Evolutionary conservation across 2,888 invertebrate species (phyloP).

Genomic region (Pristionchus entomophagus): DNA sequence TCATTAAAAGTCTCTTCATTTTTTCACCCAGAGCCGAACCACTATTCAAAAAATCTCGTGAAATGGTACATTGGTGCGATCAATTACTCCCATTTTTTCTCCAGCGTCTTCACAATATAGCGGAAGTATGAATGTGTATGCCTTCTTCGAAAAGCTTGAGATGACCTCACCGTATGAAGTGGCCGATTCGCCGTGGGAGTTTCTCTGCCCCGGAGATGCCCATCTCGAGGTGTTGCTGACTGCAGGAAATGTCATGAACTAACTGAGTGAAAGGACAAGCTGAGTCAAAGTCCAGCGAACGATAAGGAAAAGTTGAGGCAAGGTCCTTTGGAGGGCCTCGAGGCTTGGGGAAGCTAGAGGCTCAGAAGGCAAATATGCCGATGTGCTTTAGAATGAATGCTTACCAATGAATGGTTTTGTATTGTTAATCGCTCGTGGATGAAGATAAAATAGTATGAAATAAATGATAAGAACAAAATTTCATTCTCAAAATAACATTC

Average conservation of each 20-base stretch:
- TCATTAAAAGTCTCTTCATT: neutral
- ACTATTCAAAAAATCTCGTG: neutral
- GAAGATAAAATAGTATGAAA: no score
- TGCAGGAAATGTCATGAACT: neutral
- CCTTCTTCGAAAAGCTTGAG: neutral
- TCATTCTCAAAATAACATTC: no score
- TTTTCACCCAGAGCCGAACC: neutral
- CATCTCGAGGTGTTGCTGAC: neutral
- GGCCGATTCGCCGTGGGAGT: neutral
- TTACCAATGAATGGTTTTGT: no score
- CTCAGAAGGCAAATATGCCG: no score
- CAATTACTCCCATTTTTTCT: neutral
- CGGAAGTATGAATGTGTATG: neutral
- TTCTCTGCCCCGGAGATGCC: no score
- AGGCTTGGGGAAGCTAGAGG: no score
- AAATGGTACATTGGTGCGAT: neutral
- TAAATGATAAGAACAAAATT: no score
- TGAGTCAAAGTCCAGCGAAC: neutral
- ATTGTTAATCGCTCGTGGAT: no score
- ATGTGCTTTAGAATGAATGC: no score
- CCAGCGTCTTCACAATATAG: neutral
- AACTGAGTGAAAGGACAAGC: neutral
- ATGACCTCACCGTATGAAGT: neutral
- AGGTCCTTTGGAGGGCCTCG: neutral
- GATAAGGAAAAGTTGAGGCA: neutral